A percentile compares a stretch with the other conserved stretches of the same genome.
Evolutionary conservation across 2,888 invertebrate genomes (phyloP).

Genomic region (Idaea dimidiata): DNA sequence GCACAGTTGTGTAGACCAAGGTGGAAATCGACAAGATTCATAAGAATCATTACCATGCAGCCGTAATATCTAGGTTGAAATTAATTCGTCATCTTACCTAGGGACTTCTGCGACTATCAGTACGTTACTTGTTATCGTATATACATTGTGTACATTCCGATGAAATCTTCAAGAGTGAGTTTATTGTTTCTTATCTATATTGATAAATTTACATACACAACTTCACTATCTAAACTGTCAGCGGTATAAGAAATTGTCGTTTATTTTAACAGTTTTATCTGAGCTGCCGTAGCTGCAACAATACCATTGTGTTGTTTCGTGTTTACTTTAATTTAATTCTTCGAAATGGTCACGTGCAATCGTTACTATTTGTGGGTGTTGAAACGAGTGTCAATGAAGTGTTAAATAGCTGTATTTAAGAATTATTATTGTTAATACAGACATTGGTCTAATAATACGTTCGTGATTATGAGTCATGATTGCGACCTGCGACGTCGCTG

Average conservation of each 20-base stretch:
- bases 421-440: slow-evolving; percentile 45
- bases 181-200: slow-evolving; percentile 71
- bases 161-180: slow-evolving; percentile 57
- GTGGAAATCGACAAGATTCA: background rate
- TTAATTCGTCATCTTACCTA: slow-evolving; percentile 1
- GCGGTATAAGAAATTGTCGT: slow-evolving; percentile 63
- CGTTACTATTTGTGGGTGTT: slow-evolving; percentile 19
- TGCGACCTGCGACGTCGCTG: slow-evolving; percentile 50
- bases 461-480: slow-evolving; percentile 69
- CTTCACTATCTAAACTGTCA: slow-evolving; percentile 64
- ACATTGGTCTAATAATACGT: slow-evolving; percentile 57
- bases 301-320: slow-evolving; percentile 41
- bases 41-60: background rate
- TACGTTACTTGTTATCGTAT: slow-evolving; percentile 42
- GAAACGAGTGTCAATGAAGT: slow-evolving; percentile 19
- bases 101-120: slow-evolving; percentile 22
- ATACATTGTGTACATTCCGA: slow-evolving; percentile 53
- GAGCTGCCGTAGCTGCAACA: slow-evolving; percentile 47
- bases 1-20: background rate
- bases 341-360: slow-evolving; percentile 39
- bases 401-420: slow-evolving; percentile 34
- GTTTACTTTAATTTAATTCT: slow-evolving; percentile 33
- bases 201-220: slow-evolving; percentile 74
- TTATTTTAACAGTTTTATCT: slow-evolving; percentile 66
- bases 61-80: background rate